Evolutionary conservation across 2,888 invertebrate genomes (phyloP).

Genomic region (Isotomurus palustris): DNA sequence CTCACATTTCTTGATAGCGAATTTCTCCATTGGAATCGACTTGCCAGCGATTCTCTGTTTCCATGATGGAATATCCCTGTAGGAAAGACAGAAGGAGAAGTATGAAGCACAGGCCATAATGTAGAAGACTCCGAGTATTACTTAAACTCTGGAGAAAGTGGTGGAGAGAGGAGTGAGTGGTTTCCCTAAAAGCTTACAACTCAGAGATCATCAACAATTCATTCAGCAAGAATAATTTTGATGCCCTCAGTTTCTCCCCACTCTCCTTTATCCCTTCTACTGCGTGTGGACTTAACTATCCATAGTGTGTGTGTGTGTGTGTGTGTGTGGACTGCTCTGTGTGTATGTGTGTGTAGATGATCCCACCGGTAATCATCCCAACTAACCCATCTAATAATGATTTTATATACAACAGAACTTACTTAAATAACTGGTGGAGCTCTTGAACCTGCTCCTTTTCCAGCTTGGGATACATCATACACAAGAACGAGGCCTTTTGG

Average conservation of each 20-base stretch:
- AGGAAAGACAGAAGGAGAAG: slow-evolving; percentile 5
- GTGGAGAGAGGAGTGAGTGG: background rate
- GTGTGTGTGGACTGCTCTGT: no score
- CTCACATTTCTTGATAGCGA: slow-evolving; percentile 78
- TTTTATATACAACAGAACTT: slow-evolving; percentile 48
- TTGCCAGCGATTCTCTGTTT: slow-evolving; percentile 92
- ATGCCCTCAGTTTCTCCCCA: no score
- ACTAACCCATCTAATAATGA: background rate
- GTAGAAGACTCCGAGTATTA: no score
- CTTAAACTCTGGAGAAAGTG: no score
- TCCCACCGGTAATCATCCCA: background rate
- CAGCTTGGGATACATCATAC: slow-evolving; percentile 62
- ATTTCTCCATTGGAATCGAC: slow-evolving; percentile 95
- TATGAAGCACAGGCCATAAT: background rate
- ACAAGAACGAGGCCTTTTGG: slow-evolving; percentile 75
- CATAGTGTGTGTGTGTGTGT: no score
- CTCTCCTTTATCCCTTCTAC: no score
- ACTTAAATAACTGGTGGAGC: slow-evolving; percentile 66
- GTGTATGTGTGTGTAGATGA: no score
- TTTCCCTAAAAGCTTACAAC: background rate
- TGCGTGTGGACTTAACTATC: no score
- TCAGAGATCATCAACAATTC: slow-evolving; percentile 12
- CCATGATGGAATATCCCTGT: slow-evolving; percentile 69
- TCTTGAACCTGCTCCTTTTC: slow-evolving; percentile 56
- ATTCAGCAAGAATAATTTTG: background rate